Conservation (phyloP, 2,888 invertebrate species). For the Acanthopleura granulata region DNA sequence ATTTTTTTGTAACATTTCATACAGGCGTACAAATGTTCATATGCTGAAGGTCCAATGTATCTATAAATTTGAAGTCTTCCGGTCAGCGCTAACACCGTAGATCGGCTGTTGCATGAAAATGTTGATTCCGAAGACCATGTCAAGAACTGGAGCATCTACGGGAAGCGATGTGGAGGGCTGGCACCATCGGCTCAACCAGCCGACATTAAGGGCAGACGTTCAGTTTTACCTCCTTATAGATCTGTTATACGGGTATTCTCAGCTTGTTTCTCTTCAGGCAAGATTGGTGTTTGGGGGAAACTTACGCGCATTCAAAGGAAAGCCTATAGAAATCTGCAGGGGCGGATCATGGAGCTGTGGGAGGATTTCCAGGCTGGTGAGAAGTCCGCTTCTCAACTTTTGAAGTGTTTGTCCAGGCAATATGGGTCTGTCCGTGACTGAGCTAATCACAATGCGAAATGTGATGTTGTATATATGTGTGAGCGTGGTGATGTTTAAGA, state of each 20-base stretch:
- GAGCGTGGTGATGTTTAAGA: too few relatives aligned
- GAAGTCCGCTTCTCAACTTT: neutral
- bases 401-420: neutral
- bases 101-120: too few relatives aligned
- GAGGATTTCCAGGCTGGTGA: neutral
- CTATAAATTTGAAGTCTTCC: too few relatives aligned
- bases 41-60: too few relatives aligned
- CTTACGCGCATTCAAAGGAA: neutral
- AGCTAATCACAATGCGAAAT: too few relatives aligned
- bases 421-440: too few relatives aligned
- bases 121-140: too few relatives aligned
- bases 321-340: neutral
- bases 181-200: neutral
- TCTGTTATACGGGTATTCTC: neutral
- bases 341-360: neutral
- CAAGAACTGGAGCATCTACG: neutral
- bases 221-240: neutral
- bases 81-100: too few relatives aligned
- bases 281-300: neutral
- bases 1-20: too few relatives aligned
- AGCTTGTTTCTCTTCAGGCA: neutral
- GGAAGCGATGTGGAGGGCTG: neutral
- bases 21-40: too few relatives aligned
- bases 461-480: too few relatives aligned
- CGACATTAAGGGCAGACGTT: neutral